phyloP scores from a whole-genome alignment of 2,888 invertebrate species.

The Gastrophysa polygoni region DNA sequence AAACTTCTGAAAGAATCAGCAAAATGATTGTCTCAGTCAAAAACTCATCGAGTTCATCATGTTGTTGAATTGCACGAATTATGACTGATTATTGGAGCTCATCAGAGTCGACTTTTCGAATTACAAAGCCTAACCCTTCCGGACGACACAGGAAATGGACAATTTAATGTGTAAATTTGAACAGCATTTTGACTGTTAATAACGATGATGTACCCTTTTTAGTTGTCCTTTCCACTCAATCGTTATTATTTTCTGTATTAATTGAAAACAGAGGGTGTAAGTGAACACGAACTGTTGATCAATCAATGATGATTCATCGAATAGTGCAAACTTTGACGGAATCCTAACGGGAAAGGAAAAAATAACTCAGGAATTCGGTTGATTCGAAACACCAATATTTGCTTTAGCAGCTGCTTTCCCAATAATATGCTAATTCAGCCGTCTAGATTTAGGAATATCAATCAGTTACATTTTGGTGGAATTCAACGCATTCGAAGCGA shows the following conservation, averaged over 20 bases:
- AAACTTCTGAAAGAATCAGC: no score
- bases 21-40: no score
- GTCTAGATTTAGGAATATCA: conserved; percentile 47
- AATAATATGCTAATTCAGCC: conserved; percentile 51
- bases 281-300: no score
- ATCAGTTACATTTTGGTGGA: conserved; percentile 41
- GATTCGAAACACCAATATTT: conserved; percentile 41
- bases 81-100: background rate
- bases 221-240: background rate
- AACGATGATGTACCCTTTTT: background rate
- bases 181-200: background rate
- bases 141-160: conserved; percentile 7
- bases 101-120: background rate
- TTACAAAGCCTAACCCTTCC: conserved; percentile 1
- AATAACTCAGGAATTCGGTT: conserved; percentile 35
- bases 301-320: background rate
- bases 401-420: conserved; percentile 43
- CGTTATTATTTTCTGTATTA: background rate
- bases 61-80: no score
- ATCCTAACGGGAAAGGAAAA: no score
- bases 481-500: background rate
- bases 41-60: no score
- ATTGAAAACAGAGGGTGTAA: no score
- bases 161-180: conserved; percentile 1
- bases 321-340: conserved; percentile 18